Evolutionary conservation across 1,140 invertebrate genomes (phyloP).

Genomic region (Drosophila repleta): DNA sequence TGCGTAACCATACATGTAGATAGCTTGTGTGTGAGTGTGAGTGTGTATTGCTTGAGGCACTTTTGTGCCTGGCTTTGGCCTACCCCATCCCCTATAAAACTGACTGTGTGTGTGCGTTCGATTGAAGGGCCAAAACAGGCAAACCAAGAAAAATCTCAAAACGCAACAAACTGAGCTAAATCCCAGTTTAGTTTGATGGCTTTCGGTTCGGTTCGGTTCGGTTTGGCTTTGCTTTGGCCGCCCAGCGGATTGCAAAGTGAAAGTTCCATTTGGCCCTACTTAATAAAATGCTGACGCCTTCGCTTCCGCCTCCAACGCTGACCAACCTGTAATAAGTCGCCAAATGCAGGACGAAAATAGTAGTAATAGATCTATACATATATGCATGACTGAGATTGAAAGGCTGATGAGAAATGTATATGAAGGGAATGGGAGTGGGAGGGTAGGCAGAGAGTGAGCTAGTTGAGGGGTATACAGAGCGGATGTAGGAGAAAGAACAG

Average conservation of each 20-base stretch:
- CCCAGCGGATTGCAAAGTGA: slow-evolving; percentile 48
- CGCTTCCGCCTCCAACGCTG: background rate
- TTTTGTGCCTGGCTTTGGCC: slow-evolving; percentile 31
- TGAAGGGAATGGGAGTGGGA: background rate
- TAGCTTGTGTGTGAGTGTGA: slow-evolving; percentile 24
- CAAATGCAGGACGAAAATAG: background rate
- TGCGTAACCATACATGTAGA: slow-evolving; percentile 63
- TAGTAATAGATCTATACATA: background rate
- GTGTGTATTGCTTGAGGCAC: slow-evolving; percentile 34
- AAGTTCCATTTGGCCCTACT: slow-evolving; percentile 33
- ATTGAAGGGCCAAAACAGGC: slow-evolving; percentile 58
- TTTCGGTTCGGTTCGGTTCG: slow-evolving; percentile 37
- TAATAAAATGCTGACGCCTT: slow-evolving; percentile 47
- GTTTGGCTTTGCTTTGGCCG: slow-evolving; percentile 37
- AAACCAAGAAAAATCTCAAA: slow-evolving; percentile 54
- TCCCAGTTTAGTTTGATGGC: slow-evolving; percentile 67
- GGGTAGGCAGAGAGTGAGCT: no score
- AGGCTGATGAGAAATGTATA: slow-evolving; percentile 5
- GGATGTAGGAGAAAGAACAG: no score
- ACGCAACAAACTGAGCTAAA: slow-evolving; percentile 73
- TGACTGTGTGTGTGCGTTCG: slow-evolving; percentile 40
- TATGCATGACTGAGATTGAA: slow-evolving; percentile 9
- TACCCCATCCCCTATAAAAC: slow-evolving; percentile 9
- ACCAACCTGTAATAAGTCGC: slow-evolving; percentile 5
- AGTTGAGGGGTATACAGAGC: no score